Base-by-base conservation (phyloP, 2,888 invertebrate genomes). In the Drosophila differens region DNA sequence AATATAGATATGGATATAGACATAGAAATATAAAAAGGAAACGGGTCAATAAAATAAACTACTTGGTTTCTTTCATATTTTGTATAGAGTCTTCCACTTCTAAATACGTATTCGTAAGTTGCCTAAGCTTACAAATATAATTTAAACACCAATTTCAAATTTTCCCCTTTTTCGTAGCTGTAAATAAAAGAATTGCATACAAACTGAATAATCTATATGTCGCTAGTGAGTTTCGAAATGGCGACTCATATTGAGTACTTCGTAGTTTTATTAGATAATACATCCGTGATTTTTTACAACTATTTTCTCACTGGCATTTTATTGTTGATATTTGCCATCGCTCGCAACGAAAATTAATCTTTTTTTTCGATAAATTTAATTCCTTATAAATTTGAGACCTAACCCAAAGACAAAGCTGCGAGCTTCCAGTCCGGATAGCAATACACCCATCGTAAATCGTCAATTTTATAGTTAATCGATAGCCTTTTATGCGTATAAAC, bases 381-480 rank as follows among this genome's bases (percentile, higher is more conserved):
- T 22, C 32, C 22, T 3, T 28, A 37, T 37, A 19, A 12, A 28
- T 39, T 14, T 9, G 41, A 9, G 25, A 57, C 25, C 54, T 55
- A 49, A 57, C 44, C 19, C 44, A 52, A 44, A 37, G 47, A 59
- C 47, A 72, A 22, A 72, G n/a, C 25, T 54, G 52, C 52, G 63
- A 63, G 44, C 30, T 52, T 53, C 35, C 67, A 59, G 68, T 81
- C 54, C 66, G 68, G 64, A 77, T 33, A 76, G 74, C 81, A 78
- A 79, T 75, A 67, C 54, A 73, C 57, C 73, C 78, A 78, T 77
- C 81, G 69, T 81, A 89, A 88, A 83, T 85, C 72, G 66, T 62
- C 39, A 73, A 70, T 82, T 84, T 89, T 78, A 89, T 87, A 57
- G 83, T 77, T 80, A 85, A 87, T 85, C 80, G 83, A 88, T 83